A percentile compares a stretch with the other conserved stretches of the same genome.
phyloP scores from a whole-genome alignment of 2,888 invertebrate genomes.

The Torymus tubicola region DNA sequence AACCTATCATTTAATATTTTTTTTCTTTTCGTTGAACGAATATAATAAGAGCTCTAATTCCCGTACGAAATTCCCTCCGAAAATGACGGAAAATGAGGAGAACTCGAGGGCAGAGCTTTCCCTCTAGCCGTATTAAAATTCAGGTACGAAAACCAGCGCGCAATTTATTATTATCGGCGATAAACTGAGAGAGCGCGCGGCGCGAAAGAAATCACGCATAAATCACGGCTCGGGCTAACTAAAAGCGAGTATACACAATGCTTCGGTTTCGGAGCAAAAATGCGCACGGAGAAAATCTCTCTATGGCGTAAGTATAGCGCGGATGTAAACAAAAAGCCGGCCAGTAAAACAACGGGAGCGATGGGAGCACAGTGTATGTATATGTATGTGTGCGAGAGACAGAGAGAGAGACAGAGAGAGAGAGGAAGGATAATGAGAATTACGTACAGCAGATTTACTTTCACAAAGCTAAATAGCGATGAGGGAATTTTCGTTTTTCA shows the following conservation, averaged over 20 bases:
- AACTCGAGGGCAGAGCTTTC: constrained; percentile 32
- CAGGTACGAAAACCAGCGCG: constrained; percentile 7
- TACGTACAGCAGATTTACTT: constrained; percentile 30
- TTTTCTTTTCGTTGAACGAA: neutral
- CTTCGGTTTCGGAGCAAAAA: constrained; percentile 26
- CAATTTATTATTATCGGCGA: constrained; percentile 31
- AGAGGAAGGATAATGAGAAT: constrained; percentile 13
- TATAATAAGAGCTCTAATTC: neutral
- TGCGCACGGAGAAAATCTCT: constrained; percentile 31
- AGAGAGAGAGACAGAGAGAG: neutral
- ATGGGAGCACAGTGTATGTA: no score
- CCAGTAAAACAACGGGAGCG: neutral
- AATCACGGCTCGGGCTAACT: constrained; percentile 6
- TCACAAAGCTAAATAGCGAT: constrained; percentile 21
- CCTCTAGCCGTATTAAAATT: constrained; percentile 14
- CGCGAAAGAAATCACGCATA: constrained; percentile 16
- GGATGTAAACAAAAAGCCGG: constrained; percentile 49
- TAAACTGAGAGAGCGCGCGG: neutral
- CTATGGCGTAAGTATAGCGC: neutral
- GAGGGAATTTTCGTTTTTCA: constrained; percentile 11
- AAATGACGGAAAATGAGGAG: neutral
- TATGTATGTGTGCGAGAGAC: neutral
- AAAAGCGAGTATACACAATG: neutral
- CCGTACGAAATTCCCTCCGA: neutral
- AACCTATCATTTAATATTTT: no score